Base-by-base conservation (phyloP, 2,113 vertebrate genomes). In the Perca fluviatilis region DNA sequence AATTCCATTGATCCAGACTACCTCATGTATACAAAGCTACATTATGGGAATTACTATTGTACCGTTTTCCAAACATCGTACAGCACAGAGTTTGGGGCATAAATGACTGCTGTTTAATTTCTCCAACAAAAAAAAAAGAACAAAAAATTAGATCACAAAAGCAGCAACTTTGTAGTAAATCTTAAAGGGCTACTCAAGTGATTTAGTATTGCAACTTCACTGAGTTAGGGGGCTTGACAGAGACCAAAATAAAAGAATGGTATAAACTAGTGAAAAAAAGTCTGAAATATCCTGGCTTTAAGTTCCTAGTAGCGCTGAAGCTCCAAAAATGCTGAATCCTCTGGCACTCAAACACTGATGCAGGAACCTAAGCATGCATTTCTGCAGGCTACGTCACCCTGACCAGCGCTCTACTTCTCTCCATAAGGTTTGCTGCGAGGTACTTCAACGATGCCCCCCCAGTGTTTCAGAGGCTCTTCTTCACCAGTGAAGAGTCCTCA, bases 391-490 rank as follows among this genome's bases (percentile, higher is more conserved):
- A 1, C n/a, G 21, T 51, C 43, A 27, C 27, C 4, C 4, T 10
- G 36, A 70, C 51, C 11, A 4, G 6, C 68, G 60, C 58, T 60
- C 12, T 19, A 2, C 13, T 66, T 23, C n/a, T 74, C 21, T 79
- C 49, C 16, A 0, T 8, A 9, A 99, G 98, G 60, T 99, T 99
- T 95, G 97, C 98, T 56, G 83, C 97, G 18, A 95, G 96, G 21
- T 99, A 99, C 93, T 99, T 99, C 84, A 95, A 92, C 70, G 93
- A 94, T 8, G 94, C 97, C 2, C 96, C 95, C 2, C 98, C 98
- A 64, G 98, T 99, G 56, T 99, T 99, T 88, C 98, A 99, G 88
- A 97, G 98, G 80, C 97, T 99, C 73, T 99, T 98, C 82, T 94
- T 99, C 79, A 97, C 97, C 86, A 99, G 95, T 47, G 97, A 98